Conservation (phyloP, 2,888 invertebrate species). For the Heliconius cydno region DNA sequence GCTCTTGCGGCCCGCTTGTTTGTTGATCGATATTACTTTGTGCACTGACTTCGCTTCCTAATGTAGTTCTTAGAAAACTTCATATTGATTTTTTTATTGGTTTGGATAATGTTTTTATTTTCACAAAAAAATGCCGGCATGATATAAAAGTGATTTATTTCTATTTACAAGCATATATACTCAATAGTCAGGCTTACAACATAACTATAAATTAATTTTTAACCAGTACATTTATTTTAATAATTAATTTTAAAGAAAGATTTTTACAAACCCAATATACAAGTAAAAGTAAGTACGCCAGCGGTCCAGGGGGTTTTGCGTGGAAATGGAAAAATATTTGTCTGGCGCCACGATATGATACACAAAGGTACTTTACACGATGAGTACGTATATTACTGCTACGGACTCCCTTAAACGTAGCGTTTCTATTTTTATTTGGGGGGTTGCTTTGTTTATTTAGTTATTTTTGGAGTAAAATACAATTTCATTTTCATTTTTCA, state of each 20-base stretch:
- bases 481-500: background rate
- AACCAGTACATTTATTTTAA: background rate
- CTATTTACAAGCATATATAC: too few relatives aligned
- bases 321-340: constrained; percentile 82
- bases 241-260: background rate
- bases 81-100: background rate
- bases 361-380: constrained; percentile 34
- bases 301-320: constrained; percentile 65
- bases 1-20: constrained; percentile 57
- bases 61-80: constrained; percentile 48
- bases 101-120: background rate
- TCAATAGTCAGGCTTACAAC: too few relatives aligned
- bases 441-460: background rate
- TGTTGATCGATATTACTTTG: constrained; percentile 48
- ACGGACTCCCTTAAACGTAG: constrained; percentile 14
- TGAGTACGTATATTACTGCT: constrained; percentile 14
- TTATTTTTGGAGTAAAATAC: background rate
- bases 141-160: background rate
- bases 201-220: background rate
- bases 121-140: background rate
- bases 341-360: constrained; percentile 59
- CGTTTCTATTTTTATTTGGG: constrained; percentile 12
- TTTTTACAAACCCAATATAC: background rate
- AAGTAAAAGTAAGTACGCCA: constrained; percentile 55
- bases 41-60: constrained; percentile 42